phyloP scores from a whole-genome alignment of 2,797 vertebrate species.

The Megalops cyprinoides region DNA sequence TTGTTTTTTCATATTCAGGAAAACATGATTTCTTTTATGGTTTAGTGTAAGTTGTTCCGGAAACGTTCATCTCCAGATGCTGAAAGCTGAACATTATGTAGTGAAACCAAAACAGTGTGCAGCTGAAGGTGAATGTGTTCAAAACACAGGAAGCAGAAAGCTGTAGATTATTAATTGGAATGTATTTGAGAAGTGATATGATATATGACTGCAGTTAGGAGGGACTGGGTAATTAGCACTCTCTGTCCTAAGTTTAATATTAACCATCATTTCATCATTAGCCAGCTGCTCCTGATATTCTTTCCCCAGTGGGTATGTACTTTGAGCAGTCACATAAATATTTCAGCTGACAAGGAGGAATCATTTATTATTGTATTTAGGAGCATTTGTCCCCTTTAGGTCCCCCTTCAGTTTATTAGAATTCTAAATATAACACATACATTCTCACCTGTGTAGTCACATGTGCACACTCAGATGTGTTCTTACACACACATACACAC shows the following conservation, averaged over 20 bases:
- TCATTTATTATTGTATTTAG: neutral
- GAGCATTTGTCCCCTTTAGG: neutral
- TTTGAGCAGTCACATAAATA: neutral
- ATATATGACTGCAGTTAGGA: neutral
- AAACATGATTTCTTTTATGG: neutral
- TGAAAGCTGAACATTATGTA: neutral
- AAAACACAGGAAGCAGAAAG: neutral
- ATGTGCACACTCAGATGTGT: neutral
- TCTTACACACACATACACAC: neutral
- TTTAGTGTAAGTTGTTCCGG: neutral
- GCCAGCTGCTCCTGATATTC: neutral
- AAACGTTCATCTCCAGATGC: neutral
- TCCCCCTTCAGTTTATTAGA: too few relatives aligned
- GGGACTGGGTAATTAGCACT: too few relatives aligned
- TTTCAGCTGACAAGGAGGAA: neutral
- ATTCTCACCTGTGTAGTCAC: neutral
- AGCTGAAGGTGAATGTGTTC: too few relatives aligned
- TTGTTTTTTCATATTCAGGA: neutral
- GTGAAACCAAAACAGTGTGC: too few relatives aligned
- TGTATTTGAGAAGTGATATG: neutral
- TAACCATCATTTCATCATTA: neutral
- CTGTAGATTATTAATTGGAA: neutral
- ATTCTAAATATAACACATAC: too few relatives aligned
- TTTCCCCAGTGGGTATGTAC: neutral
- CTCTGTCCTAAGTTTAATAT: neutral